phyloP scores from a whole-genome alignment of 2,113 vertebrate species.

The Tringa solitaria region DNA sequence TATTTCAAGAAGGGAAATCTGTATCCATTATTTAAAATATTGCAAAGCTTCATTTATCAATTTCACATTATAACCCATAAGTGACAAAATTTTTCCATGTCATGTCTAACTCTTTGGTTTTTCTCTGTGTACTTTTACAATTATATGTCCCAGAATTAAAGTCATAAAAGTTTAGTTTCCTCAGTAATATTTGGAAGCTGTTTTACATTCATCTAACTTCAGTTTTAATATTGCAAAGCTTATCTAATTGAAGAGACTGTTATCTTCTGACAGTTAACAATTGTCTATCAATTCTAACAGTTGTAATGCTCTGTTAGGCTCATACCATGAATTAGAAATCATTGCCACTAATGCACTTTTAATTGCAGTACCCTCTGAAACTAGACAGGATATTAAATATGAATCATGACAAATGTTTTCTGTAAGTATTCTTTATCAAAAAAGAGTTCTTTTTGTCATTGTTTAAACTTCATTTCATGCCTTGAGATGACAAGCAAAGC shows the following conservation, averaged over 20 bases:
- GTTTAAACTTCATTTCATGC: background rate
- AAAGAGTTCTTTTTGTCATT: background rate
- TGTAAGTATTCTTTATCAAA: background rate
- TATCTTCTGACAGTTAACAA: background rate
- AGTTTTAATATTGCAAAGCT: background rate
- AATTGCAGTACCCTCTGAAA: background rate
- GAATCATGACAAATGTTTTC: conserved; percentile 13
- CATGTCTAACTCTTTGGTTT: background rate
- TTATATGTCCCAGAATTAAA: background rate
- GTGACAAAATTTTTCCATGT: background rate
- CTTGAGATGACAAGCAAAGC: background rate
- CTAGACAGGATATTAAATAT: conserved; percentile 3
- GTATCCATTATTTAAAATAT: background rate
- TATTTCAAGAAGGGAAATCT: background rate
- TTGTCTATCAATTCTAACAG: background rate
- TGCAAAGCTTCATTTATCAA: background rate
- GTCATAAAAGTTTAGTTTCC: background rate
- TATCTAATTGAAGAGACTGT: background rate
- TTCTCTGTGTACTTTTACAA: background rate
- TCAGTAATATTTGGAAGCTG: background rate
- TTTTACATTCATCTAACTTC: background rate
- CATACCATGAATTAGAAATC: conserved; percentile 4
- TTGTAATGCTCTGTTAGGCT: background rate
- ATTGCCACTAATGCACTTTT: conserved; percentile 22
- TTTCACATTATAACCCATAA: background rate